A percentile compares a stretch with the other conserved stretches of the same genome.
Conservation (phyloP, 2,888 invertebrate genomes). For the Thereva nobilitata region DNA sequence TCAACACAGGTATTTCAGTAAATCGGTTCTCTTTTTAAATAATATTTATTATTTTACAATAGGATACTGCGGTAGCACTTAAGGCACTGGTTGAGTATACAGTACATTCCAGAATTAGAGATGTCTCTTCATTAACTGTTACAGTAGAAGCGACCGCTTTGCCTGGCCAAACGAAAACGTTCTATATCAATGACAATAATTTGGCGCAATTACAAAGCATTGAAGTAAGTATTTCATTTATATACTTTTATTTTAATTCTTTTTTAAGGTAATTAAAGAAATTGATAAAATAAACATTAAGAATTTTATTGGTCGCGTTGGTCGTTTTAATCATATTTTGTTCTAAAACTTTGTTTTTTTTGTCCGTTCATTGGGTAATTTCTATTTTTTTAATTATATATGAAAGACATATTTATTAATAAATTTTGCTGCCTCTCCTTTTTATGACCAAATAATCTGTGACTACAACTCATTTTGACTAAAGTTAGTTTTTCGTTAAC, state of each 20-base stretch:
- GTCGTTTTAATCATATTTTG: conserved; percentile 14
- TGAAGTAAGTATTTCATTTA: conserved; percentile 62
- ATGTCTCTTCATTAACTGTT: conserved; percentile 78
- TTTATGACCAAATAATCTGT: too few species aligned
- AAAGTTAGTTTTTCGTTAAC: too few species aligned
- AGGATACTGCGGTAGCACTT: conserved; percentile 84
- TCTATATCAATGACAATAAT: conserved; percentile 76
- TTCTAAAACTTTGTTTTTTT: too few species aligned
- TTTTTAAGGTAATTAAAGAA: not conserved
- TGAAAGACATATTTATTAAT: too few species aligned
- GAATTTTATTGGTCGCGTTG: conserved; percentile 19
- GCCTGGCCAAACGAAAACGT: conserved; percentile 66
- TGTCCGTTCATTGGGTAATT: too few species aligned
- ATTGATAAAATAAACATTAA: not conserved
- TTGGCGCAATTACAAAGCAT: conserved; percentile 77
- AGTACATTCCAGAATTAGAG: conserved; percentile 79
- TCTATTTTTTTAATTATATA: too few species aligned
- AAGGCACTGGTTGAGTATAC: conserved; percentile 90
- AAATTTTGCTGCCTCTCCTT: too few species aligned
- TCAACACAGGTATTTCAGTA: conserved; percentile 67
- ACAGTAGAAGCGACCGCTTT: conserved; percentile 85
- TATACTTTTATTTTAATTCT: too few species aligned
- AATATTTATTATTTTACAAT: conserved; percentile 53
- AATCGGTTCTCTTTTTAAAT: conserved; percentile 47
- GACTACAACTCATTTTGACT: too few species aligned